Evolutionary conservation across 64 coral and sea anemone genomes (phyloP).

Genomic region (Acropora tenuis): DNA sequence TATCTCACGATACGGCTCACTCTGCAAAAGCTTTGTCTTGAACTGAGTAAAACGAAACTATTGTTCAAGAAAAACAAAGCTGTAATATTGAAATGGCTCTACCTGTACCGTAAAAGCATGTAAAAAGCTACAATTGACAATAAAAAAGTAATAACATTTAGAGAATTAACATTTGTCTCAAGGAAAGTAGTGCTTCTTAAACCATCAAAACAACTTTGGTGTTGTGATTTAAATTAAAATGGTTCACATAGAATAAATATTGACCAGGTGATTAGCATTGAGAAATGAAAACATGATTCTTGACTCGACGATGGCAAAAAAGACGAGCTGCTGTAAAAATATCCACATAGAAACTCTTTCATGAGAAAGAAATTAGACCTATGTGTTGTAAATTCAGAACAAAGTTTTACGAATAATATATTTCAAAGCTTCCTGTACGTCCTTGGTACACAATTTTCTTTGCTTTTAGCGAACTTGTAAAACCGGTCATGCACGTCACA

Average conservation of each 20-base stretch:
- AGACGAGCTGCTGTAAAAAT: not conserved
- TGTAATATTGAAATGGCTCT: not conserved
- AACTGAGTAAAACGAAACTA: too few species aligned
- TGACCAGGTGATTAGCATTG: not conserved
- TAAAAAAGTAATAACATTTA: too few species aligned
- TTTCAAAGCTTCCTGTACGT: not conserved
- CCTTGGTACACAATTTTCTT: not conserved
- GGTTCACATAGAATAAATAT: not conserved
- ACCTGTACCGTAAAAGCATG: too few species aligned
- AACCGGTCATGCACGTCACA: slow-evolving; percentile 53
- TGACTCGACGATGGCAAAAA: not conserved
- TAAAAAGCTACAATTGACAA: too few species aligned
- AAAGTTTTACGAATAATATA: not conserved
- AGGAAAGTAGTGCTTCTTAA: not conserved
- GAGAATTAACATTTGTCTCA: too few species aligned
- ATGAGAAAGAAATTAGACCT: not conserved
- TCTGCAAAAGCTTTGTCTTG: too few species aligned
- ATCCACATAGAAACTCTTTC: not conserved
- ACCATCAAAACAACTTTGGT: not conserved
- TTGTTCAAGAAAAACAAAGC: too few species aligned
- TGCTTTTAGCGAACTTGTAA: slow-evolving; percentile 24
- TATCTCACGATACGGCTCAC: too few species aligned
- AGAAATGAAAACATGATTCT: not conserved
- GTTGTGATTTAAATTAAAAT: not conserved
- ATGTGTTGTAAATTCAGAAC: not conserved